Evolutionary conservation across 2,797 vertebrate species (phyloP), one percentile per base, ranked within the genome.

Genomic region (Girardinus metallicus): DNA sequence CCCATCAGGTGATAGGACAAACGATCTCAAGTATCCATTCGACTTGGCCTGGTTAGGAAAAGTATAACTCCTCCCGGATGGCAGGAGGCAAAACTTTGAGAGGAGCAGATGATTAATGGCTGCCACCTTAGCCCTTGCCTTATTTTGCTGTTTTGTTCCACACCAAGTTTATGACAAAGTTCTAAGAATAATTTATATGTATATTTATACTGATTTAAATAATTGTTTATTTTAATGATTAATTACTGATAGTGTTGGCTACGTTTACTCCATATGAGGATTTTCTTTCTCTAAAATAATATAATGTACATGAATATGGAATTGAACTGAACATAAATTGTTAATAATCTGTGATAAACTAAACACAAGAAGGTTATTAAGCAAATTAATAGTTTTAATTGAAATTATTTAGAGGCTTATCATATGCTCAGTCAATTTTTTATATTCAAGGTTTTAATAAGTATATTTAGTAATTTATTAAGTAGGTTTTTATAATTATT

Each of bases 61-160:
- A 72, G 49, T 72, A 53, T 72, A 44, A 51, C 76, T 72, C n/a
- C 66, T 72, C 66, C 66, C 68, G 57, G n/a, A 78, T 71, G 66
- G 76, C 66, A 72, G 51, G 51, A 72, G 49, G 36, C 66, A 72
- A 71, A 71, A 44, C 62, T 77, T 64, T 49, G 62, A 77, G 36
- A 41, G 46, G 47, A 55, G 29, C 29, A 46, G 73, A 70, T 77
- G 76, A 78, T 78, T 78, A 78, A 78, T 77, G 64, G 68, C 64
- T 77, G 76, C 47, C 26, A 70, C 11, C 46, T 11, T 70, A 47
- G 26, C 34, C 47, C 31, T 77, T 71, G 16, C 23, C 51, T 66
- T 75, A 43, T 75, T 75, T 74, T 44, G 31, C 31, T 46, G n/a
- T 76, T 76, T 46, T 34, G 39, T 76, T 46, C 41, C 16, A 60